phyloP scores from a whole-genome alignment of 2,888 invertebrate genomes.

The Liposcelis brunnea region DNA sequence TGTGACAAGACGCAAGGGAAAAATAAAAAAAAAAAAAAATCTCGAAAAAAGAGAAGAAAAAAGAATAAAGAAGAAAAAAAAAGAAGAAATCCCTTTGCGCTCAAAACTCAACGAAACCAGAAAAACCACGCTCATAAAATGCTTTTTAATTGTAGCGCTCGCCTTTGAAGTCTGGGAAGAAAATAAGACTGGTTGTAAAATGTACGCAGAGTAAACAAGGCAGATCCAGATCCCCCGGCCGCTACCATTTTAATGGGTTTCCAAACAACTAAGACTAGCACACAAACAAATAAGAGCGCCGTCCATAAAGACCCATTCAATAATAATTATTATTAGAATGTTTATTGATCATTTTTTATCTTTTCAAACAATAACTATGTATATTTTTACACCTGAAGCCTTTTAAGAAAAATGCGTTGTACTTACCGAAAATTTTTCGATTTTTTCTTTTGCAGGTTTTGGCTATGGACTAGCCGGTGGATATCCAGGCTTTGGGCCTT shows the following conservation, averaged over 20 bases:
- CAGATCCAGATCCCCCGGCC: conserved; percentile 4
- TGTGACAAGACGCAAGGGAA: too few relatives aligned
- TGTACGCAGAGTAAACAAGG: conserved; percentile 6
- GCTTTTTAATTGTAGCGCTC: conserved; percentile 7
- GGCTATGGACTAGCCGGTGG: conserved; percentile 48
- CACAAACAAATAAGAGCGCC: background rate
- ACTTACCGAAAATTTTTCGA: too few relatives aligned
- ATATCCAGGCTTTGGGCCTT: conserved; percentile 56
- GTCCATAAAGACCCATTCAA: background rate
- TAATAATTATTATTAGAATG: too few relatives aligned
- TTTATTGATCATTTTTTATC: too few relatives aligned
- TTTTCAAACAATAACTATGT: too few relatives aligned
- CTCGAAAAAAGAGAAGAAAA: too few relatives aligned
- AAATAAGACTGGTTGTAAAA: conserved; percentile 8
- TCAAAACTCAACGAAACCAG: conserved; percentile 7
- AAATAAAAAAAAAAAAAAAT: too few relatives aligned
- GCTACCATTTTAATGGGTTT: background rate
- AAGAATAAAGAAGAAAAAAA: background rate
- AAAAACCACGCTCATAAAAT: conserved; percentile 7
- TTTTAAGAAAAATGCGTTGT: too few relatives aligned
- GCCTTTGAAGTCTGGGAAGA: conserved; percentile 3
- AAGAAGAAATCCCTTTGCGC: conserved; percentile 7
- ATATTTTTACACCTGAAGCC: too few relatives aligned
- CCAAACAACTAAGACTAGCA: too few relatives aligned
- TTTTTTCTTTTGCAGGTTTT: too few relatives aligned